Evolutionary conservation across 2,888 invertebrate genomes (phyloP).

Genomic region (Troglohyphantes excavatus): DNA sequence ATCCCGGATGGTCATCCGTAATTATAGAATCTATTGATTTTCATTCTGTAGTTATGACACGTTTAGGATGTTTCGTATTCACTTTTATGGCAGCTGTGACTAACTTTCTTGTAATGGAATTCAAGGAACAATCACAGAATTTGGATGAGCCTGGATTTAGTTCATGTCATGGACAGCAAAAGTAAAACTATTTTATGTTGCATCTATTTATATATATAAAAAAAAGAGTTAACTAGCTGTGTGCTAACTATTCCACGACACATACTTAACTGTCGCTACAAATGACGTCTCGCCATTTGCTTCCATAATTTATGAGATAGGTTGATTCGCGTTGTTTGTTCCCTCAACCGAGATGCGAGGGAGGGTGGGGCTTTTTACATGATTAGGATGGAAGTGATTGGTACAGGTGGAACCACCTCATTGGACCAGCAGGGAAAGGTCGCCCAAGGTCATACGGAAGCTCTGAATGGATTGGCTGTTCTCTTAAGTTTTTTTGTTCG

Average conservation of each 20-base stretch:
- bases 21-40: too few relatives aligned
- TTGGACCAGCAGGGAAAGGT: conserved; percentile 40
- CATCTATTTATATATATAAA: too few relatives aligned
- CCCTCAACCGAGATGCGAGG: not conserved
- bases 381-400: conserved; percentile 59
- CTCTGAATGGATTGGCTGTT: conserved; percentile 12
- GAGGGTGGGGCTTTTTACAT: conserved; percentile 59
- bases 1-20: too few relatives aligned
- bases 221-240: not conserved
- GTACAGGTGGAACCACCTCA: conserved; percentile 52
- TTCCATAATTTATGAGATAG: conserved; percentile 33
- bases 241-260: not conserved
- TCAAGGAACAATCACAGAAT: too few relatives aligned
- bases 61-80: too few relatives aligned
- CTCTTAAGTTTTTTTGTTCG: conserved; percentile 1
- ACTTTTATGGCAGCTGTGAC: too few relatives aligned
- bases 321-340: conserved; percentile 31
- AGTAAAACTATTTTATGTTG: too few relatives aligned
- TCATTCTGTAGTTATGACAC: too few relatives aligned
- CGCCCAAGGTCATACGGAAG: conserved; percentile 46
- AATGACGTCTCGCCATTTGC: conserved; percentile 19
- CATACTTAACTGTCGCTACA: conserved; percentile 1
- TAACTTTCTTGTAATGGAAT: too few relatives aligned
- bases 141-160: too few relatives aligned
- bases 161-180: too few relatives aligned